phyloP scores from a whole-genome alignment of 2,888 invertebrate genomes.

The Hydrotaea cyrtoneurina region DNA sequence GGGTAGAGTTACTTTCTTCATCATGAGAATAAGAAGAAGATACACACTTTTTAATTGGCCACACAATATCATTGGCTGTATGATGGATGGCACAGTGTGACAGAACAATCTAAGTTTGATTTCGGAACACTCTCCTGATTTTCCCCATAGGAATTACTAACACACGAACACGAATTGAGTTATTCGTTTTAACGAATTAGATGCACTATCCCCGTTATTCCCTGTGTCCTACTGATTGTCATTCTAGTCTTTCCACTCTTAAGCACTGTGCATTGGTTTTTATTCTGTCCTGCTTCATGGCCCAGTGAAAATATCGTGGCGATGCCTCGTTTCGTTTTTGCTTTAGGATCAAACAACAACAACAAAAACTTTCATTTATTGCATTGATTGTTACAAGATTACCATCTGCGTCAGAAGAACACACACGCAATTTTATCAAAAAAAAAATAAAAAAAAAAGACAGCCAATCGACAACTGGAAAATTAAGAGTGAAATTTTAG shows the following conservation, averaged over 20 bases:
- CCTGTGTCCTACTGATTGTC: too few species aligned
- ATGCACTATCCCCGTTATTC: too few species aligned
- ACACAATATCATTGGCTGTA: constrained; percentile 54
- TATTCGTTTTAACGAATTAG: too few species aligned
- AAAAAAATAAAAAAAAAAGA: not conserved
- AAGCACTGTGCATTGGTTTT: not conserved
- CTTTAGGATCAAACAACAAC: not conserved
- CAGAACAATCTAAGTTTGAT: too few species aligned
- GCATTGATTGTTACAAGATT: constrained; percentile 62
- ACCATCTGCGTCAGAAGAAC: constrained; percentile 65
- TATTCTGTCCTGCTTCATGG: not conserved
- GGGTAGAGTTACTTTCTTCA: constrained; percentile 50
- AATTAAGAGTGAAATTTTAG: constrained; percentile 27
- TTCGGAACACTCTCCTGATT: too few species aligned
- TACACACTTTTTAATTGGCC: constrained; percentile 27
- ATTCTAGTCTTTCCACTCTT: too few species aligned
- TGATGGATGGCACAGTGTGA: not conserved
- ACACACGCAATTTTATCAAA: constrained; percentile 66
- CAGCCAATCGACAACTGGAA: constrained; percentile 55
- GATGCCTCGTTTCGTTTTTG: not conserved
- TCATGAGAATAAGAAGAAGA: not conserved
- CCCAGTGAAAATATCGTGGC: not conserved
- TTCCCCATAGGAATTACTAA: too few species aligned
- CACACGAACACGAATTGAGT: too few species aligned
- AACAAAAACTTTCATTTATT: constrained; percentile 63